Evolutionary conservation across 2,888 invertebrate genomes (phyloP), one percentile per base, ranked within the genome.

Genomic region (Eilema caniola): DNA sequence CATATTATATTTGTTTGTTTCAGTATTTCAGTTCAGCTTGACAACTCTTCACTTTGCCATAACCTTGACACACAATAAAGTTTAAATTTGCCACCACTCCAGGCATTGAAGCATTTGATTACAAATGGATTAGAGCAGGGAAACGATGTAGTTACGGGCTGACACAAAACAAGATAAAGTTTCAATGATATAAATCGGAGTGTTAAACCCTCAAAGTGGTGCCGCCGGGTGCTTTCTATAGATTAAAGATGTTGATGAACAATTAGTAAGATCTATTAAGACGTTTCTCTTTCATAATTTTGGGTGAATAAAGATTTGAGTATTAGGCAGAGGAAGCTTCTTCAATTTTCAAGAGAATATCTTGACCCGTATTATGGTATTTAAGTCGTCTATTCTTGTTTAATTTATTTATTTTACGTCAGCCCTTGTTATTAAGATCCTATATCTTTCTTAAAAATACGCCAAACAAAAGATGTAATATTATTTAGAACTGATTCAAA

Each of bases 181-280:
- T 90, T 87, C 85, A 88, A 90, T 91, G 91, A 91, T 89, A 88
- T 88, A 87, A 90, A 90, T 91, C 89, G 83, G 86, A 85, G 78
- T 84, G 86, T 87, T 88, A 86, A 84, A 89, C 90, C 86, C 90
- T 90, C 86, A 90, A 91, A 91, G 89, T 86, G 83, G 73, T 67
- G 89, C 90, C 87, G 69, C 80, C 75, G 87, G 89, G 77, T 80
- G 77, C 71, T 77, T 82, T 86, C 84, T 84, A 86, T 86, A 78
- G 82, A 78, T 73, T 84, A 81, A 83, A 79, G 80, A 78, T 80
- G 83, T 83, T 75, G 77, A 78, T 76, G 79, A 81, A 83, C 85
- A 86, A 87, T 87, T 87, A 87, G 86, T 74, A 74, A 59, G 76
- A 78, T 68, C 80, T 83, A 83, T 84, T 81, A 84, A 73, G 75